Evolutionary conservation across 1,140 invertebrate genomes (phyloP), one percentile per base, ranked within the genome.

Genomic region (Thaumatotibia leucotreta): DNA sequence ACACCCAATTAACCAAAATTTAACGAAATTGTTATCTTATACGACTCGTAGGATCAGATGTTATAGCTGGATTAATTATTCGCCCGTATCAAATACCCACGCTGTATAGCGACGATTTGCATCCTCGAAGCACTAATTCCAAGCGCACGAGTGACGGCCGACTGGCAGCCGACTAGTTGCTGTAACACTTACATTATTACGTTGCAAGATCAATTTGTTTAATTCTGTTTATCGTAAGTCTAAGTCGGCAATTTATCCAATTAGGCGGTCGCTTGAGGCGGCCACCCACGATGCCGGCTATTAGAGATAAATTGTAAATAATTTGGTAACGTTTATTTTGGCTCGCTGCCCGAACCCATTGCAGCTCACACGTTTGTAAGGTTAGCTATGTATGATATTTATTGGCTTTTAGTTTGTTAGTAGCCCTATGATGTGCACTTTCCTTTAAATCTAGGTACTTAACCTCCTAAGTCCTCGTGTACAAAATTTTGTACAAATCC

Each of bases 301-400:
- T 89, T 88, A 88, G 80, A 85, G 73, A 83, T 84, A 84, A 84
- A 88, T 88, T 88, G 86, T 86, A 84, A 85, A 80, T 84, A 86
- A 88, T 88, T 88, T 85, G 81, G 80, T 81, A 73, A 81, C 75
- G 76, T 86, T 84, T 82, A 84, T 86, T 86, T 84, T 80, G 77
- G 79, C 75, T 72, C 70, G 74, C 72, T 66, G 70, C 69, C 63
- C 68, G 69, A 70, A 73, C 71, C 77, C 75, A 79, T 82, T 82
- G 69, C 68, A 63, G 31, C 32, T 31, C 52, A 58, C 52, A 58
- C 52, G 68, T 63, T 29, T 39, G 66, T 11, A 45, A 2, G 63
- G 54, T 45, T 67, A 35, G 31, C 66, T 65, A 69, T 68, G 69
- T 65, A 27, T 70, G 65, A 24, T 64, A 64, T 68, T 31, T 65